phyloP scores from a whole-genome alignment of 2,113 vertebrate genomes.

The Seriola quinqueradiata region DNA sequence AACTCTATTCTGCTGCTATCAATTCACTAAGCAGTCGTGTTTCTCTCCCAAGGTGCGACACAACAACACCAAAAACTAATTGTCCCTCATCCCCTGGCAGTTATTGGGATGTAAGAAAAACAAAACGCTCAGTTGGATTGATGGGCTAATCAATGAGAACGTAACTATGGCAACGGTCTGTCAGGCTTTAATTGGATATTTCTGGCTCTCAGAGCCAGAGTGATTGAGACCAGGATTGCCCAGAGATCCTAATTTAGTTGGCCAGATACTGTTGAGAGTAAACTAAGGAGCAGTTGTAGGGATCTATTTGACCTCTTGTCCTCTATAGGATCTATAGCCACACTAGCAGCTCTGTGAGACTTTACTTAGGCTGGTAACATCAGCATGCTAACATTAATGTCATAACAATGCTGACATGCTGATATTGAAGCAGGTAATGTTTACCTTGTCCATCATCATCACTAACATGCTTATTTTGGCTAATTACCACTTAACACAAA shows the following conservation, averaged over 20 bases:
- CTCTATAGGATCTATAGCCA: not conserved
- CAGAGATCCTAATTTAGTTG: slow-evolving; percentile 53
- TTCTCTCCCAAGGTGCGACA: slow-evolving; percentile 42
- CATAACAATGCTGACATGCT: not conserved
- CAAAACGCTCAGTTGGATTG: slow-evolving; percentile 44
- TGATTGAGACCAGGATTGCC: slow-evolving; percentile 50
- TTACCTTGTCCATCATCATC: no score
- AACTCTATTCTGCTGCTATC: slow-evolving; percentile 31
- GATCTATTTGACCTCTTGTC: slow-evolving; percentile 31
- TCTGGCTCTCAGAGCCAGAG: slow-evolving; percentile 45
- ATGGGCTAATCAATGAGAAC: slow-evolving; percentile 68
- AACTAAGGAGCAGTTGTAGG: slow-evolving; percentile 15
- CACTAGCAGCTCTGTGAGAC: not conserved
- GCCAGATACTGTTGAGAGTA: slow-evolving; percentile 27
- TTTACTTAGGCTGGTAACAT: not conserved
- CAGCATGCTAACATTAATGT: not conserved
- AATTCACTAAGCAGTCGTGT: not conserved
- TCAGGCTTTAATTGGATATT: slow-evolving; percentile 65
- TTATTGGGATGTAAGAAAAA: slow-evolving; percentile 53
- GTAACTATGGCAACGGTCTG: slow-evolving; percentile 60
- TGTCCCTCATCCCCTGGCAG: slow-evolving; percentile 44
- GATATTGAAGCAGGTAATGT: no score
- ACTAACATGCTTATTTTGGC: no score
- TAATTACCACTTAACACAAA: no score
- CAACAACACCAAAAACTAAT: slow-evolving; percentile 53